These are phyloP conservation scores for Antedon mediterranea DNA, from an alignment of 53 echinoderm and acorn worm species.

Conservation along the genomic window DNA sequence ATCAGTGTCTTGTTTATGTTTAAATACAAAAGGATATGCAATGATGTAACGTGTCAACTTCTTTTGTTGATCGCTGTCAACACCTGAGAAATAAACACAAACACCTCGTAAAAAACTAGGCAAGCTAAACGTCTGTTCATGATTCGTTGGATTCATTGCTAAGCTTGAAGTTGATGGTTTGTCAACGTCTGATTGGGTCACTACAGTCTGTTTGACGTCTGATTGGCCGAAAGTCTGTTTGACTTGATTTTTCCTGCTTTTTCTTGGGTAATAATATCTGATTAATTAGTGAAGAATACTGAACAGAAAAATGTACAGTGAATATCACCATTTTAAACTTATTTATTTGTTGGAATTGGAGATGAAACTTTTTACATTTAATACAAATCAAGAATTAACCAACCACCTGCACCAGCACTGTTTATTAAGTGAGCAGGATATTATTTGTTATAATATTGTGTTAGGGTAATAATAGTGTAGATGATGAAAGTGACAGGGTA, in stretches of 20 bases:
- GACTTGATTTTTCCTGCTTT: not conserved
- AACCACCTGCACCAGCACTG: too few relatives aligned
- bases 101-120: constrained; percentile 49
- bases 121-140: constrained; percentile 19
- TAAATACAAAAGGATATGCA: constrained; percentile 99
- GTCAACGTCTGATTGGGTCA: constrained; percentile 3
- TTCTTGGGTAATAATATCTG: constrained; percentile 81
- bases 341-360: too few relatives aligned
- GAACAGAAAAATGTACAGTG: too few relatives aligned
- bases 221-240: not conserved
- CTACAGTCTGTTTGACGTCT: not conserved
- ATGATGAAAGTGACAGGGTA: too few relatives aligned
- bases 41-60: constrained; percentile 54
- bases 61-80: constrained; percentile 28
- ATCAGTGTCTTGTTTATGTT: too few relatives aligned
- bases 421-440: too few relatives aligned
- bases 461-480: too few relatives aligned
- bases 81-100: constrained; percentile 32
- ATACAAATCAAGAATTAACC: too few relatives aligned
- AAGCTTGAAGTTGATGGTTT: constrained; percentile 5
- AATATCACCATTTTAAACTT: too few relatives aligned
- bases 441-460: too few relatives aligned
- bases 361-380: too few relatives aligned
- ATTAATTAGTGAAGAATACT: constrained; percentile 6
- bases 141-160: not conserved